These are phyloP conservation scores for Albula glossodonta DNA, from an alignment of 2,113 vertebrate species.

Conservation along the genomic window DNA sequence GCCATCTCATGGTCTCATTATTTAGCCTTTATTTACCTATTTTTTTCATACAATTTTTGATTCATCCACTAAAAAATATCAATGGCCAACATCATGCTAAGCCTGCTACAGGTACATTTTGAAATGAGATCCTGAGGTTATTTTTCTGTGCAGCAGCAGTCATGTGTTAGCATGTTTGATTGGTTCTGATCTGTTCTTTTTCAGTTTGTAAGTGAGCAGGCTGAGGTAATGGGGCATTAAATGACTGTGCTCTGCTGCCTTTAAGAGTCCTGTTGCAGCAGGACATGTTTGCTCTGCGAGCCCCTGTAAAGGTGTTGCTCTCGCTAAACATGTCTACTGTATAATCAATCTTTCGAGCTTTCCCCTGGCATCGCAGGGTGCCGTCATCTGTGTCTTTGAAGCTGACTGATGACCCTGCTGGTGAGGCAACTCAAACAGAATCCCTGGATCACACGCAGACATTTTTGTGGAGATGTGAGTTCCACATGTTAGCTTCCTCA, in stretches of 20 bases:
- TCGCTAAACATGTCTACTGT: slow-evolving; percentile 55
- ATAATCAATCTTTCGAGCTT: slow-evolving; percentile 65
- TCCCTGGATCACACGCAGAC: slow-evolving; percentile 34
- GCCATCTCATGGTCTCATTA: not conserved
- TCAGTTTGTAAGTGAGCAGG: not conserved
- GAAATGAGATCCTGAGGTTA: not conserved
- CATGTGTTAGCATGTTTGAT: not conserved
- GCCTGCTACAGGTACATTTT: not conserved
- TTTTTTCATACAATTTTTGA: not conserved
- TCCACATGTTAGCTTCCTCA: slow-evolving; percentile 13
- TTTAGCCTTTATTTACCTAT: not conserved
- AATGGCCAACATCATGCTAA: not conserved
- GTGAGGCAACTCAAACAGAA: slow-evolving; percentile 33
- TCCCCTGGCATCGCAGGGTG: slow-evolving; percentile 45
- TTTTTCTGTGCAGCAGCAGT: not conserved
- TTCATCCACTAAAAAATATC: not conserved
- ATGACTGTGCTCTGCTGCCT: not conserved
- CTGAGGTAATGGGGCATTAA: not conserved
- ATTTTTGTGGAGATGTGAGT: slow-evolving; percentile 10
- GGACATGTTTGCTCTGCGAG: not conserved
- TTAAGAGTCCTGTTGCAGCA: not conserved
- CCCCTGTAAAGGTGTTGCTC: slow-evolving; percentile 43
- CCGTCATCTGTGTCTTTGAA: slow-evolving; percentile 58
- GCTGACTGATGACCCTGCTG: slow-evolving; percentile 55
- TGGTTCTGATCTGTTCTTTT: not conserved